These are phyloP conservation scores for Synanthedon andrenaeformis DNA, from an alignment of 2,888 invertebrate species.

Conservation along the genomic window DNA sequence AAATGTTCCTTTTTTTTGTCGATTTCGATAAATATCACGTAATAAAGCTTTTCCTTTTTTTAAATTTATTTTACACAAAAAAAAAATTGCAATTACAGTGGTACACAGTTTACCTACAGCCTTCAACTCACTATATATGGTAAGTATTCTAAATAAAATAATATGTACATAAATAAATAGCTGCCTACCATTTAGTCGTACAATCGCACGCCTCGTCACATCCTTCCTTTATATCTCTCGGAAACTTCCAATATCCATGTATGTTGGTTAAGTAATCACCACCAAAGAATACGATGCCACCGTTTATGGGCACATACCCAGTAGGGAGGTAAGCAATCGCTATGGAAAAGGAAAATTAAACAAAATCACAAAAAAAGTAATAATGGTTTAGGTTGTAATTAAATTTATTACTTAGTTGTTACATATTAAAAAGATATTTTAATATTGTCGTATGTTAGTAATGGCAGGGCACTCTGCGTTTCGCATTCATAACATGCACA, in stretches of 20 bases:
- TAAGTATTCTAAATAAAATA: neutral
- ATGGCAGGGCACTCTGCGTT: too few species aligned
- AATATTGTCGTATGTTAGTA: too few species aligned
- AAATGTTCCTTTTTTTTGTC: too few species aligned
- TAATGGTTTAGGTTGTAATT: neutral
- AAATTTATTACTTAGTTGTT: too few species aligned
- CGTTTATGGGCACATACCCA: slow-evolving; percentile 43
- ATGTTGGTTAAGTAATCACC: slow-evolving; percentile 24
- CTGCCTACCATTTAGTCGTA: slow-evolving; percentile 33
- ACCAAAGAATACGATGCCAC: slow-evolving; percentile 16
- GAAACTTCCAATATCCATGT: slow-evolving; percentile 37
- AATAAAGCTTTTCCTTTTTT: too few species aligned
- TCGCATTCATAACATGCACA: too few species aligned
- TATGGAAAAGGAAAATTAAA: slow-evolving; percentile 10
- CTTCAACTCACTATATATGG: too few species aligned
- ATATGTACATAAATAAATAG: neutral
- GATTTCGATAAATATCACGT: too few species aligned
- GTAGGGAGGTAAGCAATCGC: slow-evolving; percentile 35
- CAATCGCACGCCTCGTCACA: slow-evolving; percentile 45
- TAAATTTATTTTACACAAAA: too few species aligned
- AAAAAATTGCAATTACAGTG: too few species aligned
- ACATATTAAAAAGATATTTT: too few species aligned
- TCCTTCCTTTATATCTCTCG: slow-evolving; percentile 17
- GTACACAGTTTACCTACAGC: too few species aligned
- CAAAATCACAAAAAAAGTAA: slow-evolving; percentile 1